These are phyloP conservation scores for Australoheros scitulus DNA, from an alignment of 2,113 vertebrate genomes.

Conservation along the genomic window DNA sequence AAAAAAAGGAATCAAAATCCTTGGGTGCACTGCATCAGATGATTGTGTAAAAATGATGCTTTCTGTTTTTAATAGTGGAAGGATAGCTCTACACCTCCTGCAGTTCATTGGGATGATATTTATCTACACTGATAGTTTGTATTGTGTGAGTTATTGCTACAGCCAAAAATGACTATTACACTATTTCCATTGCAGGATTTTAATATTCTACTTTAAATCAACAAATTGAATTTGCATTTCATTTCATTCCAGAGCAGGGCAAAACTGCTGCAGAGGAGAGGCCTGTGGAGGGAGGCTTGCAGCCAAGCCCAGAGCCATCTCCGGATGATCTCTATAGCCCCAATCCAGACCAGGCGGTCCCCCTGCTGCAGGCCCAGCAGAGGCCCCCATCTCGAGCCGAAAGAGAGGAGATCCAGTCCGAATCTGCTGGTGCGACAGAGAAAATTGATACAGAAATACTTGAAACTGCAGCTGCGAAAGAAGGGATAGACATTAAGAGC, in stretches of 20 bases:
- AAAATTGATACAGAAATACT: conserved; percentile 37
- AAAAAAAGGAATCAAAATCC: neutral
- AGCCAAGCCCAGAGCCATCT: conserved; percentile 59
- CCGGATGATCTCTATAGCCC: conserved; percentile 78
- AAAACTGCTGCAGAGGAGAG: conserved; percentile 58
- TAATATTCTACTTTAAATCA: neutral
- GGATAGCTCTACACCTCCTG: neutral
- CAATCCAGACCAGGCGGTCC: conserved; percentile 70
- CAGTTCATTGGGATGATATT: neutral
- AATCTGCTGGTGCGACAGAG: conserved; percentile 11
- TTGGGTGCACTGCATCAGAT: conserved; percentile 3
- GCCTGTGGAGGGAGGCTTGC: conserved; percentile 31
- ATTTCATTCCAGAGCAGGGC: conserved; percentile 56
- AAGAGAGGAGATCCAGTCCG: conserved; percentile 26
- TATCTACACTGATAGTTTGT: neutral
- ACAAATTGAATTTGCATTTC: neutral
- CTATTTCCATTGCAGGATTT: neutral
- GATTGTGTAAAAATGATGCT: neutral
- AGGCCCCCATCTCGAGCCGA: conserved; percentile 66
- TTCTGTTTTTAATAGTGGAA: conserved; percentile 4
- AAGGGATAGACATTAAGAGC: conserved; percentile 30
- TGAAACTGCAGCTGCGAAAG: conserved; percentile 24
- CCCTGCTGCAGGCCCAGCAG: conserved; percentile 77
- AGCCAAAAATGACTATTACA: neutral
- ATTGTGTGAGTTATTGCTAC: neutral